Evolutionary conservation across 1,140 invertebrate genomes (phyloP), one percentile per base, ranked within the genome.

Genomic region (Dendrolimus kikuchii): DNA sequence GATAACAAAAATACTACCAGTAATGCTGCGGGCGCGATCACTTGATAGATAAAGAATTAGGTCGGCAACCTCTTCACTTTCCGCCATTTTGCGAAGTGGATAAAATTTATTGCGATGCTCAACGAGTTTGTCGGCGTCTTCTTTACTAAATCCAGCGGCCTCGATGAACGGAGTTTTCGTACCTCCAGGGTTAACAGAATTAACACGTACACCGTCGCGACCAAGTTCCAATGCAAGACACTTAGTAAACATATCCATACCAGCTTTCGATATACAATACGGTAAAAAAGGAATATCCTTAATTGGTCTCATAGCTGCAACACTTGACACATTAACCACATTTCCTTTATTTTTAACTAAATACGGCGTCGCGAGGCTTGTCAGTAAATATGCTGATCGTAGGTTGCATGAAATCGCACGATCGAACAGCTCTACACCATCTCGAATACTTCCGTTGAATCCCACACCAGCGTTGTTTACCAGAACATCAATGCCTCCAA

Each of bases 21-120:
- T 97, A 42, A 94, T 95, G 74, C 94, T 96, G 51, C 90, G 92
- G 36, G 95, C 90, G 60, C 90, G 90, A 64, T 93, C 91, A 47
- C 93, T 95, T 3, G 95, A 95, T 41, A 97, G 82, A 86, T 96
- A 97, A 46, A 93, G 90, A 69, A 97, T 95, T 4, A 93, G 87
- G 56, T 90, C 89, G 6, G 95, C 95, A 4, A 96, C 94, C 88
- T 97, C 96, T 53, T 76, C 74, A 65, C 71, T 78, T 70, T 79
- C 65, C 9, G 67, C 76, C 59, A 77, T 66, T 76, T 83, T 83
- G 36, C 76, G 57, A 23, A 84, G 57, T 7, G 78, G 76, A 40
- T 71, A 66, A 38, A 8, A 51, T 45, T 59, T 53, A 50, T 56
- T 45, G 8, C 71, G 59, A 6, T 38, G 40, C 51, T 65, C 59